A percentile compares a stretch with the other conserved stretches of the same genome.
phyloP scores from a whole-genome alignment of 2,797 vertebrate species.

The Spondyliosoma cantharus region DNA sequence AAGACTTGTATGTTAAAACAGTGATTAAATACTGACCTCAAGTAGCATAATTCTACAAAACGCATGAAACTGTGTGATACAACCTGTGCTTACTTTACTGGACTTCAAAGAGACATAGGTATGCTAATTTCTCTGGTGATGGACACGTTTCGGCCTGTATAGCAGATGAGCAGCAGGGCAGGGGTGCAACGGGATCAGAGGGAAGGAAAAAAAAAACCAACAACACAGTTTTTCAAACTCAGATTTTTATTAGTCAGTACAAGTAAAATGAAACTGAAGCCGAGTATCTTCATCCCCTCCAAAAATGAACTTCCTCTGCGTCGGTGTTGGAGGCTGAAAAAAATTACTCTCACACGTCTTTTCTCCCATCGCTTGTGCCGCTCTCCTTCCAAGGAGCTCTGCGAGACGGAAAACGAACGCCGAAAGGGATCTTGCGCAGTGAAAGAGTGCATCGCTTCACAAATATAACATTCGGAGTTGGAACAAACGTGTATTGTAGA shows the following conservation, averaged over 20 bases:
- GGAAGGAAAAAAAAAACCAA: slow-evolving; percentile 66
- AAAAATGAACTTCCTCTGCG: slow-evolving; percentile 76
- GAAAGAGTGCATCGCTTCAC: slow-evolving; percentile 61
- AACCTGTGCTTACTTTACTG: background rate
- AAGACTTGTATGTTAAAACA: background rate
- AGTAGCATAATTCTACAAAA: background rate
- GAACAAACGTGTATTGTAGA: slow-evolving; percentile 45
- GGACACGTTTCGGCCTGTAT: background rate
- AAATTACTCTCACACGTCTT: slow-evolving; percentile 39
- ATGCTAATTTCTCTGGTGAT: background rate
- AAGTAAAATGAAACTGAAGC: slow-evolving; percentile 79
- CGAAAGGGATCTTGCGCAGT: slow-evolving; percentile 38
- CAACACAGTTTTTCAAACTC: slow-evolving; percentile 80
- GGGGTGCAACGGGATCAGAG: slow-evolving; percentile 48
- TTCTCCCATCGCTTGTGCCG: slow-evolving; percentile 21
- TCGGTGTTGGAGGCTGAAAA: slow-evolving; percentile 55
- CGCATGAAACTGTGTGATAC: background rate
- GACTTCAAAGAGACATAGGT: background rate
- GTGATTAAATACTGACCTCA: background rate
- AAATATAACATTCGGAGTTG: slow-evolving; percentile 66
- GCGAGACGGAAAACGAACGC: slow-evolving; percentile 60
- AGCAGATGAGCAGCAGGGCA: slow-evolving; percentile 9
- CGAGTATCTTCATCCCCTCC: slow-evolving; percentile 73
- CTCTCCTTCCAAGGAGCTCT: slow-evolving; percentile 52
- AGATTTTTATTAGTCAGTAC: slow-evolving; percentile 87